Conservation (phyloP, 1,140 invertebrate species). For the Polypedilum pembai region DNA sequence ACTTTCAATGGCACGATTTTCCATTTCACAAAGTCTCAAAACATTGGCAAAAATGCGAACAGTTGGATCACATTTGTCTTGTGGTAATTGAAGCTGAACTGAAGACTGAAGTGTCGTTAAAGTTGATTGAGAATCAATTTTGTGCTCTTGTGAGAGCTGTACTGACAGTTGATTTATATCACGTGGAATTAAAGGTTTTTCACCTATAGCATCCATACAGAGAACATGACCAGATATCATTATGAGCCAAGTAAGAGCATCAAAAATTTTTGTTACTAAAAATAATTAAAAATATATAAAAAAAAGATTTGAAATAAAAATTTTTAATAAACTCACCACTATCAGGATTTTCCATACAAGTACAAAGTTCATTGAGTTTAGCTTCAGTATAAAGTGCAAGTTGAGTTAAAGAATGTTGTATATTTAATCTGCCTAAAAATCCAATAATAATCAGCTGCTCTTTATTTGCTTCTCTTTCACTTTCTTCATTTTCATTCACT, state of each 20-base stretch:
- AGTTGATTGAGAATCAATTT: constrained; percentile 31
- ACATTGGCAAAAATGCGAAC: constrained; percentile 58
- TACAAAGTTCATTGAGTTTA: constrained; percentile 27
- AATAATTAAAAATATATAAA: too few relatives aligned
- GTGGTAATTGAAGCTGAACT: constrained; percentile 44
- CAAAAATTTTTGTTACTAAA: too few relatives aligned
- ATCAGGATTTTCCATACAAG: constrained; percentile 45
- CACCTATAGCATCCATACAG: constrained; percentile 60
- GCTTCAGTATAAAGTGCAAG: constrained; percentile 46
- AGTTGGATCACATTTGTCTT: constrained; percentile 51
- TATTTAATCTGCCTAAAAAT: constrained; percentile 46
- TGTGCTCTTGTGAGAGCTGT: constrained; percentile 25
- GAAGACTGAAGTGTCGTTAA: constrained; percentile 31
- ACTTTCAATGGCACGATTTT: constrained; percentile 54
- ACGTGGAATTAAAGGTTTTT: constrained; percentile 59
- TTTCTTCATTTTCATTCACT: constrained; percentile 57
- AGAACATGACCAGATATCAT: constrained; percentile 63
- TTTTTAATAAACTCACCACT: not conserved
- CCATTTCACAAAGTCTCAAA: constrained; percentile 60
- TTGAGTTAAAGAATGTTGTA: constrained; percentile 43
- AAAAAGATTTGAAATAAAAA: too few relatives aligned
- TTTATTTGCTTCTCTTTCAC: constrained; percentile 58
- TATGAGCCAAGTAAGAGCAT: constrained; percentile 41
- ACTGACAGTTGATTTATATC: constrained; percentile 45
- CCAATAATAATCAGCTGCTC: constrained; percentile 62